These are phyloP conservation scores for Tenualosa thibaudeaui DNA, from an alignment of 2,797 vertebrate genomes.

Conservation along the genomic window DNA sequence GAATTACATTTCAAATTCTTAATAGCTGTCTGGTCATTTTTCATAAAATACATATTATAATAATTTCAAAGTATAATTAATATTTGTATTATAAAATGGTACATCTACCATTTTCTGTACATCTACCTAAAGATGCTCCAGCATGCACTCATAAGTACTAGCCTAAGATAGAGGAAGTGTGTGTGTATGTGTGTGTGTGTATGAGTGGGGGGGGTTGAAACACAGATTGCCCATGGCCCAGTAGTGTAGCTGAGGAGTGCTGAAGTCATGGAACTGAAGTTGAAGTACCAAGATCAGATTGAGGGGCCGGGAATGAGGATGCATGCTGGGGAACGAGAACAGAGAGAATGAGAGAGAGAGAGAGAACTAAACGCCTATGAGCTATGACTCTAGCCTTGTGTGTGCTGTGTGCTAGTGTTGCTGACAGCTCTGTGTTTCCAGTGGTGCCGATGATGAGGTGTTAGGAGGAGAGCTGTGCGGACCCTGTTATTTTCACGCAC, in stretches of 20 bases:
- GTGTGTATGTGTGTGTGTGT: no score
- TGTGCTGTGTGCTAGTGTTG: constrained; percentile 24
- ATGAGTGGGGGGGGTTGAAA: constrained; percentile 20
- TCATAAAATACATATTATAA: neutral
- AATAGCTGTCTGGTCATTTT: neutral
- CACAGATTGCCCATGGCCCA: constrained; percentile 5
- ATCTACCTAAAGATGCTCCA: neutral
- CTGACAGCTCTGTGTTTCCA: constrained; percentile 45
- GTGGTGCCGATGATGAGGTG: constrained; percentile 71
- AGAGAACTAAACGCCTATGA: neutral
- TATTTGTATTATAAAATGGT: no score
- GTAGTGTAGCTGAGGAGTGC: neutral
- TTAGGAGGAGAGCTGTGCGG: constrained; percentile 58
- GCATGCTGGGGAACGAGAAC: neutral
- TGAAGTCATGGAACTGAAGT: neutral
- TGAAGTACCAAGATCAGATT: neutral
- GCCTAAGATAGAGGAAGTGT: neutral
- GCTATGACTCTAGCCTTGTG: neutral
- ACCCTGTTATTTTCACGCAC: constrained; percentile 49
- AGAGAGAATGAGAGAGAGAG: neutral
- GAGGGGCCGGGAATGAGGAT: neutral
- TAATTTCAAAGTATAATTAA: no score
- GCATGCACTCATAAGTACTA: neutral
- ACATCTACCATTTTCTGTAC: neutral
- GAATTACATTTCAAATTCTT: neutral